These are phyloP conservation scores for Rhagoletis zephyria DNA, from an alignment of 1,140 invertebrate genomes.

Conservation along the genomic window DNA sequence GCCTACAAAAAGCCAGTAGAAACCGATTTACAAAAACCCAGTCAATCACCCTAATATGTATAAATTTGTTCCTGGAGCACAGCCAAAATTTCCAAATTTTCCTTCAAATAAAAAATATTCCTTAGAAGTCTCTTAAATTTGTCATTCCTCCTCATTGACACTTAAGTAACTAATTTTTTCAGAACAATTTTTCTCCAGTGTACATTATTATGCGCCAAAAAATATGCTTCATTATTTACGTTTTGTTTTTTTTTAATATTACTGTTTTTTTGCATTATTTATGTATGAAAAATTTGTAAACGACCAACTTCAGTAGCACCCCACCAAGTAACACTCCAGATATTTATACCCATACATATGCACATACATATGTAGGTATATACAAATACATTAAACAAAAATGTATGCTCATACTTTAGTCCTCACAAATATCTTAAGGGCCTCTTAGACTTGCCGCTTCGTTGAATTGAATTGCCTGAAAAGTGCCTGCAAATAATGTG, in stretches of 20 bases:
- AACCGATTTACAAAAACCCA: too few species aligned
- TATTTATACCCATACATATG: background rate
- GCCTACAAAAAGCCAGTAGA: too few species aligned
- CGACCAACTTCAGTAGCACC: background rate
- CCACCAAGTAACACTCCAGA: background rate
- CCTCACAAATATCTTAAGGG: constrained; percentile 9
- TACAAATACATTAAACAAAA: background rate
- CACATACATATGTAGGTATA: background rate
- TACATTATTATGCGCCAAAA: constrained; percentile 27
- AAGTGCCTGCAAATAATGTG: constrained; percentile 33
- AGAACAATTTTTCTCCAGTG: background rate
- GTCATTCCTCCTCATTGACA: too few species aligned
- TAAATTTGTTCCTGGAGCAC: too few species aligned
- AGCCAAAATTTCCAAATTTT: too few species aligned
- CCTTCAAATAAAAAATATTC: too few species aligned
- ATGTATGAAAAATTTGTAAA: constrained; percentile 38
- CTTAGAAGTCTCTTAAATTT: too few species aligned
- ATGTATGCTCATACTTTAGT: background rate
- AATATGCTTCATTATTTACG: constrained; percentile 44
- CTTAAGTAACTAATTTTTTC: too few species aligned
- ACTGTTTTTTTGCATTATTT: constrained; percentile 39
- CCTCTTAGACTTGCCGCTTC: constrained; percentile 26
- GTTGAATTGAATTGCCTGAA: constrained; percentile 50
- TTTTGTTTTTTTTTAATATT: background rate
- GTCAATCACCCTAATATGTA: too few species aligned